Evolutionary conservation across 2,113 vertebrate species (phyloP).

Genomic region (Siniperca knerii): DNA sequence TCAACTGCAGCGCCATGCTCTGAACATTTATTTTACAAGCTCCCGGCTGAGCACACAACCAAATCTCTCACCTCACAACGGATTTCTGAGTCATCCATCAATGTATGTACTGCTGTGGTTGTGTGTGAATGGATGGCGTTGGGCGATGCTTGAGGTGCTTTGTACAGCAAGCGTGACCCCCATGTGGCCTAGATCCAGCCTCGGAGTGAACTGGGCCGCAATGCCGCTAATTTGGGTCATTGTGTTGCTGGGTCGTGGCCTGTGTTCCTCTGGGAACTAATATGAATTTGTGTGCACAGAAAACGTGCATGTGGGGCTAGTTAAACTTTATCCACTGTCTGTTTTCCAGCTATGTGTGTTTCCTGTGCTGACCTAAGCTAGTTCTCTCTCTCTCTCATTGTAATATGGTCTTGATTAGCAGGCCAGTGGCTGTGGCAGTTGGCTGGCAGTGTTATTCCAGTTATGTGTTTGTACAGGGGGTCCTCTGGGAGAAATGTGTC

Average conservation of each 20-base stretch:
- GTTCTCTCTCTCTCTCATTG: slow-evolving; percentile 10
- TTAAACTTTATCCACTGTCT: slow-evolving; percentile 51
- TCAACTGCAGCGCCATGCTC: slow-evolving; percentile 9
- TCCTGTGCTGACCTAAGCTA: slow-evolving; percentile 51
- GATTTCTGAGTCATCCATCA: slow-evolving; percentile 63
- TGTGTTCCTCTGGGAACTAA: slow-evolving; percentile 27
- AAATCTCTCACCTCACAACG: slow-evolving; percentile 59
- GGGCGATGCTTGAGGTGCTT: slow-evolving; percentile 39
- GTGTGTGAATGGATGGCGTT: slow-evolving; percentile 23
- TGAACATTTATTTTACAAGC: slow-evolving; percentile 53
- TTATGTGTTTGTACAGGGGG: slow-evolving; percentile 52
- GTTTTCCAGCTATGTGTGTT: slow-evolving; percentile 56
- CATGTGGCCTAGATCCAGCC: slow-evolving; percentile 53
- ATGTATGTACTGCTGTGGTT: slow-evolving; percentile 24
- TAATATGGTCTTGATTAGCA: slow-evolving; percentile 67
- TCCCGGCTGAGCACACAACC: slow-evolving; percentile 47
- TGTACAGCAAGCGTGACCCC: slow-evolving; percentile 38
- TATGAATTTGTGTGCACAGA: slow-evolving; percentile 13
- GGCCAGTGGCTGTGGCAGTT: slow-evolving; percentile 45
- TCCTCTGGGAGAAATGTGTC: slow-evolving; percentile 57
- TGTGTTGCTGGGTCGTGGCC: slow-evolving; percentile 42
- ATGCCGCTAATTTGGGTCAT: slow-evolving; percentile 60
- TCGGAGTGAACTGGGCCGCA: slow-evolving; percentile 9
- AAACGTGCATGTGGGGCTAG: slow-evolving; percentile 22
- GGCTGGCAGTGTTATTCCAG: slow-evolving; percentile 56